phyloP scores from a whole-genome alignment of 2,113 vertebrate genomes.

The Rhinichthys klamathensis region DNA sequence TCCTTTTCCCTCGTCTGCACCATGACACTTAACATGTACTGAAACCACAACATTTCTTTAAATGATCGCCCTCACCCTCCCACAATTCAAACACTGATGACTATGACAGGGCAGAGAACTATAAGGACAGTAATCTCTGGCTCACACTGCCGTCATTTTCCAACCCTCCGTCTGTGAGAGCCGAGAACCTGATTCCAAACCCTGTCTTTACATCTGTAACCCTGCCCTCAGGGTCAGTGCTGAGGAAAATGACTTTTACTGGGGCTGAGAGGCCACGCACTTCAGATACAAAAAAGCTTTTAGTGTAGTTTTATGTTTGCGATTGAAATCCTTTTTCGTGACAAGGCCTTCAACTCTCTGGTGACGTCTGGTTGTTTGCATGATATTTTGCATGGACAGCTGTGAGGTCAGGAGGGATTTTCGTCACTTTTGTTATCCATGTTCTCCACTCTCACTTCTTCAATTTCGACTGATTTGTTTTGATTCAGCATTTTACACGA shows the following conservation, averaged over 20 bases:
- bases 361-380: not conserved
- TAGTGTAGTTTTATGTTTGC: constrained; percentile 39
- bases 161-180: constrained; percentile 27
- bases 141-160: constrained; percentile 15
- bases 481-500: constrained; percentile 26
- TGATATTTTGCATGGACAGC: constrained; percentile 10
- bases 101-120: not conserved
- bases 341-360: constrained; percentile 34
- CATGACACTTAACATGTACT: not conserved
- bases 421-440: constrained; percentile 9
- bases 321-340: constrained; percentile 3
- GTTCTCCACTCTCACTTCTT: not conserved
- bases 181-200: constrained; percentile 22
- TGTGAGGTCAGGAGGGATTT: constrained; percentile 32
- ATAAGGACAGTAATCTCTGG: constrained; percentile 11
- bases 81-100: not conserved
- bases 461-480: constrained; percentile 40
- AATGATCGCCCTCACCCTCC: not conserved
- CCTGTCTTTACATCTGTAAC: constrained; percentile 39
- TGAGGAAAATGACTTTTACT: constrained; percentile 40
- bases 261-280: constrained; percentile 16
- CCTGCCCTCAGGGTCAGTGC: constrained; percentile 15
- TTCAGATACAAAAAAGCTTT: constrained; percentile 34
- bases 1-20: no score
- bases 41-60: not conserved